Base-by-base conservation (phyloP, 2,113 vertebrate species). In the Leptosomus discolor region DNA sequence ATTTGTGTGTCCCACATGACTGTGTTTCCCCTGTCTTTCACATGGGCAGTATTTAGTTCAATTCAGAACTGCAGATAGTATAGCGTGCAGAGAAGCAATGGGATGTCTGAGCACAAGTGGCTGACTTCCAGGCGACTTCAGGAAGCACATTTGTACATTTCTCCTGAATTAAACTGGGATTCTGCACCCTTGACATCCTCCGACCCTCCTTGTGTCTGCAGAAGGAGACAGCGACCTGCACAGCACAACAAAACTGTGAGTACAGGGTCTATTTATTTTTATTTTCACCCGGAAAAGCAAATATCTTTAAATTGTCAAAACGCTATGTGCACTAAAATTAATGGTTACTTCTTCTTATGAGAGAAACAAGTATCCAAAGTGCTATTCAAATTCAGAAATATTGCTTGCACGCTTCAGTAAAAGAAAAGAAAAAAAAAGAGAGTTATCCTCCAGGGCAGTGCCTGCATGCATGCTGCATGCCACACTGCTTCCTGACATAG, bases 41-140 rank as follows among this genome's bases (percentile, higher is more conserved):
- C 98, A 98, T 96, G 98, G 97, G 97, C 97, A 97, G 97, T 95
- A 97, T 97, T 97, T 94, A 98, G 98, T 98, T 98, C 98, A 98
- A 98, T 98, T 98, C 98, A 98, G 98, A 98, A 98, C 98, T 98
- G 98, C 98, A 97, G 98, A 98, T 98, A 97, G 98, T 98, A 94
- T 94, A 98, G 98, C 97, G 85, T 98, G 98, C 97, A 95, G 97
- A 95, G 97, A 97, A 97, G 97, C 97, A 88, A 93, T 97, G 98
- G 98, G 98, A 98, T 98, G 98, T 97, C 96, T 79, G 97, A 74
- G 96, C 96, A 84, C 88, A 95, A 97, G 97, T 94, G 97, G 76
- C 97, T 87, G 97, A 97, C 96, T 97, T 96, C 91, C 90, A 80
- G 85, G 94, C 54, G 95, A 96, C 97, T 97, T 95, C 87, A 57